These are phyloP conservation scores for Oscheius sp. DNA, from an alignment of 1,140 invertebrate genomes.

Conservation along the genomic window DNA sequence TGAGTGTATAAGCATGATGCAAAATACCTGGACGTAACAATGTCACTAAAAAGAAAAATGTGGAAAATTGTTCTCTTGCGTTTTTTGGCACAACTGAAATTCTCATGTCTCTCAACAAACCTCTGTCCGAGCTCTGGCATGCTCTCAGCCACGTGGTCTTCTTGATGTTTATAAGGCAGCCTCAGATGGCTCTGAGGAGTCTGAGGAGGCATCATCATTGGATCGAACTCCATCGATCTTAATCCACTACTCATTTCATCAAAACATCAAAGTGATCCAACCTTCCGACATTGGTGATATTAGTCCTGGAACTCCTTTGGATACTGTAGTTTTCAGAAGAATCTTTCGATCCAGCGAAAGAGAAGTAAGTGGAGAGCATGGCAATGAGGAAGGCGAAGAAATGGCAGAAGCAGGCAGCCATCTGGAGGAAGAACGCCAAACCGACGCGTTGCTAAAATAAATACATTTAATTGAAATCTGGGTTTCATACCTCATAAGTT, in stretches of 20 bases:
- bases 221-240: constrained; percentile 60
- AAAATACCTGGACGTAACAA: background rate
- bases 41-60: background rate
- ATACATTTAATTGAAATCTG: background rate
- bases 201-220: constrained; percentile 45
- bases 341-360: constrained; percentile 49
- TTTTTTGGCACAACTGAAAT: background rate
- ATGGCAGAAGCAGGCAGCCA: constrained; percentile 58
- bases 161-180: constrained; percentile 40
- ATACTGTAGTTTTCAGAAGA: constrained; percentile 50
- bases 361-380: constrained; percentile 56
- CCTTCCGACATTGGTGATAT: constrained; percentile 58
- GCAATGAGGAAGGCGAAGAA: constrained; percentile 60
- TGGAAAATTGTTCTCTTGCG: background rate
- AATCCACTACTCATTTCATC: background rate
- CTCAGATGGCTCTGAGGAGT: constrained; percentile 29
- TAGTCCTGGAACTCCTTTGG: constrained; percentile 53
- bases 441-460: constrained; percentile 59
- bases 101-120: background rate
- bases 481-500: constrained; percentile 53
- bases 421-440: constrained; percentile 57
- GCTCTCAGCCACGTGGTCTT: constrained; percentile 53
- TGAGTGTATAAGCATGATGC: too few species aligned
- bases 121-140: constrained; percentile 53
- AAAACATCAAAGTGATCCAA: background rate